These are phyloP conservation scores for Uloborus diversus DNA, from an alignment of 1,140 invertebrate genomes.

Conservation along the genomic window DNA sequence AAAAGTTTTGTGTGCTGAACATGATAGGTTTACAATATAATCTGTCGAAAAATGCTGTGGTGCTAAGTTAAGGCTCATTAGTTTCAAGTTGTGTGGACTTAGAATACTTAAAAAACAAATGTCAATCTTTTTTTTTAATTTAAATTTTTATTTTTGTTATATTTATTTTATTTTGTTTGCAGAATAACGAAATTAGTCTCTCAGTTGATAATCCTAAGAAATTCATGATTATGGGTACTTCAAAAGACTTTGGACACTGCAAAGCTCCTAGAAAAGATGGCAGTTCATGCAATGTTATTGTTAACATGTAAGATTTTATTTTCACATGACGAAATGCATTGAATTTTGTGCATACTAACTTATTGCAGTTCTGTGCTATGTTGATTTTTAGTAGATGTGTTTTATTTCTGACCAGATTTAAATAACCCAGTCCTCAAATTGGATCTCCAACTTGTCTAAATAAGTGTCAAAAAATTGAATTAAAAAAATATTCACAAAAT, in stretches of 20 bases:
- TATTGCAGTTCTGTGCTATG: neutral
- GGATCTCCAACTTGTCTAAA: neutral
- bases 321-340: constrained; percentile 8
- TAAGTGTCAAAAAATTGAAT: too few species aligned
- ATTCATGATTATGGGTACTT: constrained; percentile 83
- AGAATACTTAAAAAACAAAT: neutral
- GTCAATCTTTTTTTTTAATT: neutral
- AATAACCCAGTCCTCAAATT: neutral
- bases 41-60: too few species aligned
- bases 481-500: neutral
- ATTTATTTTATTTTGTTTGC: neutral
- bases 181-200: constrained; percentile 65
- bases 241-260: constrained; percentile 86
- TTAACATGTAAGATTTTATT: constrained; percentile 63
- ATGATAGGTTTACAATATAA: too few species aligned
- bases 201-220: constrained; percentile 80
- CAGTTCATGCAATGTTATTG: constrained; percentile 62
- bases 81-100: neutral
- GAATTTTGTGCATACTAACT: neutral
- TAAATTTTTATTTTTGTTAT: constrained; percentile 6
- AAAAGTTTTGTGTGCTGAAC: too few species aligned
- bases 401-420: neutral
- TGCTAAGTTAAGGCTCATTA: too few species aligned
- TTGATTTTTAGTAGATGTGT: neutral
- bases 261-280: constrained; percentile 69